Base-by-base conservation (phyloP, 2,888 invertebrate genomes). In the Drosophila anceps region DNA sequence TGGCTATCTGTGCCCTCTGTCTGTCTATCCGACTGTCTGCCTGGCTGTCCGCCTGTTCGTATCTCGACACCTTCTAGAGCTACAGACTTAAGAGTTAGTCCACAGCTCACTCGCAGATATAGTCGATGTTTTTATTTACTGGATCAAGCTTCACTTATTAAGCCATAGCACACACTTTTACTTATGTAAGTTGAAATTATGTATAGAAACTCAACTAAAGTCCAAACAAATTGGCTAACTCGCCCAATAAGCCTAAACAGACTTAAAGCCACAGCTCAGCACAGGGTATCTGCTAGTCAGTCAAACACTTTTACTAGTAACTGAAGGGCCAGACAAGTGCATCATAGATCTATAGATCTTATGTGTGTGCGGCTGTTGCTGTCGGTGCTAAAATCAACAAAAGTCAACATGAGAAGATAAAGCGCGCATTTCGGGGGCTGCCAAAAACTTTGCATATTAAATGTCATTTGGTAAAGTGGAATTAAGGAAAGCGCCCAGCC, bases 371-470 rank as follows among this genome's bases (percentile, higher is more conserved):
- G 46, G 24, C 48, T 12, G 48, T 50, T 18, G 48, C 29, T 50
- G 31, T 31, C 18, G 48, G 48, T 50, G 48, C 48, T 89, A 85
- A 88, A 85, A 89, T 89, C 90, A 87, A 85, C 84, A 86, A 90
- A 90, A 86, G 90, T 90, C 85, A 90, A 31, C 29, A 88, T 88
- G 89, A 85, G 85, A 85, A 90, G 84, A 88, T 90, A 90, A 24
- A 20, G 37, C 80, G 88, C 85, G 79, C 58, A 69, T 66, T 66
- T 57, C 43, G 46, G n/a, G 29, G 51, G 61, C 37, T 73, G 58
- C 66, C 50, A 12, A 76, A 90, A 90, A 90, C 91, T 91, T 91
- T 91, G 91, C 91, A 91, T 91, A 91, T 91, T 91, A 91, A 90
- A 91, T 91, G 90, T 89, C 90, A 91, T 90, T 91, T 80, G 88